Percentiles rank a stretch among this genome's conserved stretches.
Conservation (phyloP, 2,888 invertebrate genomes). For the Clusia tigrina region DNA sequence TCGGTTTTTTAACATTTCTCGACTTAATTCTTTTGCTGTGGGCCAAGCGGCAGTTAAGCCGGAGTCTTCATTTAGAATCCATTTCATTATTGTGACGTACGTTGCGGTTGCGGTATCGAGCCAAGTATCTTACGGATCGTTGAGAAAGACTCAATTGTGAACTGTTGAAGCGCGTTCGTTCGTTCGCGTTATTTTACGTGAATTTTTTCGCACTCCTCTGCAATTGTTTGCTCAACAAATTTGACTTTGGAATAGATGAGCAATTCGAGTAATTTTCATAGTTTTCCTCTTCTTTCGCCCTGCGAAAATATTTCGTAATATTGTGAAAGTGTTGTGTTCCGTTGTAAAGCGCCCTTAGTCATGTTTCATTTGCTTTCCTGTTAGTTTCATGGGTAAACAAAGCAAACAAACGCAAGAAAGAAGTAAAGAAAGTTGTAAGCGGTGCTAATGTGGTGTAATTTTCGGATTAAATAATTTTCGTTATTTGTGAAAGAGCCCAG, state of each 20-base stretch:
- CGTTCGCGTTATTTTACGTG: not conserved
- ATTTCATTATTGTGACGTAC: slow-evolving; percentile 49
- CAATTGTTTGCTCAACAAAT: not conserved
- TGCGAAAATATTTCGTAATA: slow-evolving; percentile 26
- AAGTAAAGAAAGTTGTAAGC: too few species aligned
- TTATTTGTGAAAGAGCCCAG: too few species aligned
- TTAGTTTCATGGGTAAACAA: slow-evolving; percentile 13
- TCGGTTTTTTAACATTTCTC: not conserved
- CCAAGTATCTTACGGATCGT: slow-evolving; percentile 33
- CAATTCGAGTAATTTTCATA: not conserved
- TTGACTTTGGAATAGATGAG: not conserved
- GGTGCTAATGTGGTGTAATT: too few species aligned
- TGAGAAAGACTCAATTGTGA: too few species aligned
- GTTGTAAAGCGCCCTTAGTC: not conserved
- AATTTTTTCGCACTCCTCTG: not conserved
- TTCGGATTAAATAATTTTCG: too few species aligned
- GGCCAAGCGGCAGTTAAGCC: not conserved
- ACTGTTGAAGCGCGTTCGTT: not conserved
- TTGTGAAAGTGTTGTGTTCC: slow-evolving; percentile 32
- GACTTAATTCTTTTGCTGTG: not conserved
- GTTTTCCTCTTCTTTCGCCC: not conserved
- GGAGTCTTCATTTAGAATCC: slow-evolving; percentile 44
- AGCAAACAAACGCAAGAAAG: not conserved
- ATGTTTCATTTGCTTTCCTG: not conserved
- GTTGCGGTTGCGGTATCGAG: slow-evolving; percentile 34